Conservation (phyloP, 1,140 invertebrate genomes). For the Tetraneura akinire region DNA sequence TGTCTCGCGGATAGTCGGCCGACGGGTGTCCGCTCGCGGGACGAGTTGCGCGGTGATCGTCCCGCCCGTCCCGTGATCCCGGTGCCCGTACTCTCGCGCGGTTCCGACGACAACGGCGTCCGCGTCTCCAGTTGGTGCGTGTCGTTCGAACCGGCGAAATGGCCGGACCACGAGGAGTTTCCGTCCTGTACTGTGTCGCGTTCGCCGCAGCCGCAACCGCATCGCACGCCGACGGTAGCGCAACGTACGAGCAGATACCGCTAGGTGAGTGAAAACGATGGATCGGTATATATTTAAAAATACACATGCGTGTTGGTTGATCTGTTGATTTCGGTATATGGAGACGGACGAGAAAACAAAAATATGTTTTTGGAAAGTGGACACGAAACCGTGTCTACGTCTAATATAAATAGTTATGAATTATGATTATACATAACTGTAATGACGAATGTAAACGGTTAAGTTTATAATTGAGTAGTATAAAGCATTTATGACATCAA, state of each 20-base stretch:
- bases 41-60: conserved; percentile 14
- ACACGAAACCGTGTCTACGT: too few species aligned
- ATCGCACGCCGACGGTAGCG: not conserved
- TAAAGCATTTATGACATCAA: too few species aligned
- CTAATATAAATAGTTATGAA: too few species aligned
- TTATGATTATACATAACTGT: too few species aligned
- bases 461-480: too few species aligned
- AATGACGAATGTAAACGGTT: too few species aligned
- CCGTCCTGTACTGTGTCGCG: not conserved
- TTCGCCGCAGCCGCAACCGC: conserved; percentile 24
- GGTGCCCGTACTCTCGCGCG: conserved; percentile 3
- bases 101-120: conserved; percentile 23
- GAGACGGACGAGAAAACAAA: too few species aligned
- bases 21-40: not conserved
- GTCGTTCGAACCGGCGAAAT: conserved; percentile 49
- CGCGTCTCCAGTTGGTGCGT: conserved; percentile 33
- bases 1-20: conserved; percentile 10
- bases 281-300: too few species aligned
- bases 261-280: conserved; percentile 3
- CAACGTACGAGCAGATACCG: conserved; percentile 24
- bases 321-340: too few species aligned
- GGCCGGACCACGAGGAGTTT: conserved; percentile 10
- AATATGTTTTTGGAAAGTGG: too few species aligned
- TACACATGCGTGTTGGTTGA: not conserved
- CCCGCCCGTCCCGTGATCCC: not conserved